Evolutionary conservation across 2,797 vertebrate genomes (phyloP).

Genomic region (Mormyrus hasselquistii): DNA sequence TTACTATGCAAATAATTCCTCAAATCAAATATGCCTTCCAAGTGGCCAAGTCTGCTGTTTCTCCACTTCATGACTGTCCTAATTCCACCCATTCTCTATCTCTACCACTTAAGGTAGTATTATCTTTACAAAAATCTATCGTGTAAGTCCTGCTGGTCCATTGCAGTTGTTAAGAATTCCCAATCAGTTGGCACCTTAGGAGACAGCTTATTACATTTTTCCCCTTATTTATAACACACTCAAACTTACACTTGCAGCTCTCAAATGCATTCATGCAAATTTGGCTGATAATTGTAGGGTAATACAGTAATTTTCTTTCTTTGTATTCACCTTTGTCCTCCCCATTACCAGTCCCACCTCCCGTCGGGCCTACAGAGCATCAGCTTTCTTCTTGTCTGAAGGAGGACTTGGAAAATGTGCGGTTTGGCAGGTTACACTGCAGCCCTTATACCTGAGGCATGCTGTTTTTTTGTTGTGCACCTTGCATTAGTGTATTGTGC

Average conservation of each 20-base stretch:
- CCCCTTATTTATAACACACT: neutral
- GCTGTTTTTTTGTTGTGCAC: neutral
- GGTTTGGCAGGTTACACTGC: neutral
- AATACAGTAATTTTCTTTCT: neutral
- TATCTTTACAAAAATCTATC: slow-evolving; percentile 7
- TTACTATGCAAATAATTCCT: slow-evolving; percentile 10
- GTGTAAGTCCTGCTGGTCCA: neutral
- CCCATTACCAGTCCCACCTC: neutral
- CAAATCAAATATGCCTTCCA: slow-evolving; percentile 10
- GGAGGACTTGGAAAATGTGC: neutral
- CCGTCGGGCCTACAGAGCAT: neutral
- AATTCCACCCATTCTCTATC: neutral
- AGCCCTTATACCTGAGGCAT: neutral
- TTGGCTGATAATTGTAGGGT: neutral
- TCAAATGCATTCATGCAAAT: neutral
- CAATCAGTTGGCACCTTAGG: neutral
- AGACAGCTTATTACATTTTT: neutral
- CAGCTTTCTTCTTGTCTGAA: neutral
- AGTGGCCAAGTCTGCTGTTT: neutral
- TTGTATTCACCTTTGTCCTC: neutral
- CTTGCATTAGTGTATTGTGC: neutral
- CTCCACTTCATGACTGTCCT: neutral
- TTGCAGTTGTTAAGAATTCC: slow-evolving; percentile 6
- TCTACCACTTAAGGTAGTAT: neutral
- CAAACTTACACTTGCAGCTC: neutral